phyloP scores from a whole-genome alignment of 1,140 invertebrate genomes.

The Watersipora subatra region DNA sequence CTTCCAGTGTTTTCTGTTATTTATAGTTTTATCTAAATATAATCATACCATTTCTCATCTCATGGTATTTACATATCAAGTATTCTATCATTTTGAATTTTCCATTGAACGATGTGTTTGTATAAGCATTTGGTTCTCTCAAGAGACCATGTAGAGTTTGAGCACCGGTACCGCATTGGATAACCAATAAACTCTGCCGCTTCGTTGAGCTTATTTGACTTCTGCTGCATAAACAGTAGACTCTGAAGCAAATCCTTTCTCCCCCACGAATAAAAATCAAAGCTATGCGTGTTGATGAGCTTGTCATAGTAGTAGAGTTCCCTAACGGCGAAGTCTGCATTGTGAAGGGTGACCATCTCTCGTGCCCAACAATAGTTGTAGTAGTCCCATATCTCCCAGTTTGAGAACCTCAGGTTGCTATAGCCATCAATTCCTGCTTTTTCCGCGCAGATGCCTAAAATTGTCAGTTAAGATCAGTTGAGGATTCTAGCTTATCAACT shows the following conservation, averaged over 20 bases:
- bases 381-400: background rate
- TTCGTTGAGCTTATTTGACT: background rate
- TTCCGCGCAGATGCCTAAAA: conserved; percentile 1
- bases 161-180: background rate
- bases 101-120: background rate
- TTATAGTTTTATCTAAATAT: too few relatives aligned
- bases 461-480: too few relatives aligned
- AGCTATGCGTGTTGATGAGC: background rate
- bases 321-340: background rate
- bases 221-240: background rate
- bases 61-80: background rate
- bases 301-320: background rate
- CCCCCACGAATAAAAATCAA: background rate
- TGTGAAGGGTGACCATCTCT: background rate
- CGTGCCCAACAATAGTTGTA: background rate
- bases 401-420: background rate
- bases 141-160: background rate
- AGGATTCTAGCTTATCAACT: too few relatives aligned
- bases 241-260: background rate
- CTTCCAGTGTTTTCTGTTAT: too few relatives aligned
- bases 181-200: background rate
- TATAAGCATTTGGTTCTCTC: background rate
- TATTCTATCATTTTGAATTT: background rate
- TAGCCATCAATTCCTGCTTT: background rate
- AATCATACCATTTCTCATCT: too few relatives aligned